Percentiles rank a stretch among this genome's conserved stretches.
phyloP scores from a whole-genome alignment of 2,113 vertebrate species.

The Ptyas mucosa region DNA sequence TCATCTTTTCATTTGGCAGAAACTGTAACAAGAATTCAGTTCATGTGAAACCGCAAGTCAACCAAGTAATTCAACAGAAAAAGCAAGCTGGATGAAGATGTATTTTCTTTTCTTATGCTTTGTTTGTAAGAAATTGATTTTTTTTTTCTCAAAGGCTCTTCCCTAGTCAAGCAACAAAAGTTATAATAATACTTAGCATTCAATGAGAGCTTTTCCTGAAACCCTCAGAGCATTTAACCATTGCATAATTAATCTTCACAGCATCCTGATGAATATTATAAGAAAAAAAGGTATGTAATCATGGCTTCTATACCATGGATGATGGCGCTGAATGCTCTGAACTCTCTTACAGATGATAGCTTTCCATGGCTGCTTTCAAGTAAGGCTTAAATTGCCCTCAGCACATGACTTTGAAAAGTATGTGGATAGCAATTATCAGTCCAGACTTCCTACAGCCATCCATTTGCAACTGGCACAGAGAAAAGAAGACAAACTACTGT shows the following conservation, averaged over 20 bases:
- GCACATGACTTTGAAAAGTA: neutral
- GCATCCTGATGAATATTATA: neutral
- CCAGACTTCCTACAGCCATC: neutral
- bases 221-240: neutral
- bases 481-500: neutral
- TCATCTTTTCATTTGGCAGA: neutral
- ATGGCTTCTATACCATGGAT: neutral
- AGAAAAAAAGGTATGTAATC: neutral
- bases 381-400: neutral
- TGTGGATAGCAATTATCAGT: neutral
- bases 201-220: neutral
- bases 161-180: neutral
- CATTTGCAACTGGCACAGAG: neutral
- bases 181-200: neutral
- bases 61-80: neutral
- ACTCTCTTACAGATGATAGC: neutral
- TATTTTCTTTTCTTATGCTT: neutral
- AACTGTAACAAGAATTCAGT: neutral
- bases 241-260: slow-evolving; percentile 3
- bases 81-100: neutral
- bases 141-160: neutral
- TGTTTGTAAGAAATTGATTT: neutral
- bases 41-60: slow-evolving; percentile 1
- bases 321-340: neutral
- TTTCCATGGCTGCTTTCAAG: neutral